Evolutionary conservation across 2,113 vertebrate species (phyloP).

Genomic region (Festucalex cinctus): DNA sequence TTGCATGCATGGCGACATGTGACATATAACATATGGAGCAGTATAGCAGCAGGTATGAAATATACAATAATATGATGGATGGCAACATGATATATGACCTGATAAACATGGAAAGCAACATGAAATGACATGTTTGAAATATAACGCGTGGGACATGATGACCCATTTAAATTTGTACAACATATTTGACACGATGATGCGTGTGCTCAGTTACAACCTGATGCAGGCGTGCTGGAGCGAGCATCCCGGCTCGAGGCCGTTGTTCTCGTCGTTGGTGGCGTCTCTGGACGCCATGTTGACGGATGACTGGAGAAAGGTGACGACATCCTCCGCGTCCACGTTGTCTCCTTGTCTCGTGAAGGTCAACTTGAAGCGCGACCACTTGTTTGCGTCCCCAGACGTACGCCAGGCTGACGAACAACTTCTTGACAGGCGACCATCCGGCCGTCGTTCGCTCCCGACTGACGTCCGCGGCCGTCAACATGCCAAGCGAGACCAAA

Average conservation of each 20-base stretch:
- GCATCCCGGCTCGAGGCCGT: constrained; percentile 80
- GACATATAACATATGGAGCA: no score
- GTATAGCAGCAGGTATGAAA: no score
- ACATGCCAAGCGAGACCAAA: constrained; percentile 7
- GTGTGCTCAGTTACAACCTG: constrained; percentile 74
- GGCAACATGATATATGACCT: no score
- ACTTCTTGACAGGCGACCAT: constrained; percentile 81
- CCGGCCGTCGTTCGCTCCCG: constrained; percentile 76
- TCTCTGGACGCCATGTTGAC: constrained; percentile 77
- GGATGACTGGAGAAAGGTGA: constrained; percentile 82
- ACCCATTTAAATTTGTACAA: no score
- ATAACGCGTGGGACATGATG: no score
- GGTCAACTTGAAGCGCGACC: background rate
- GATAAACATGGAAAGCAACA: no score
- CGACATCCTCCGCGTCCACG: background rate
- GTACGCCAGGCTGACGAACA: constrained; percentile 80
- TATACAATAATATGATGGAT: no score
- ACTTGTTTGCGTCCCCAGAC: constrained; percentile 57
- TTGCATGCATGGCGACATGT: no score
- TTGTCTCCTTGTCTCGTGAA: background rate
- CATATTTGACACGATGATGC: no score
- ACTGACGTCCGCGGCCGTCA: constrained; percentile 35
- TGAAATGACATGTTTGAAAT: no score
- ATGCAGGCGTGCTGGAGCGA: constrained; percentile 88
- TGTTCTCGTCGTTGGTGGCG: constrained; percentile 79